phyloP scores from a whole-genome alignment of 1,140 invertebrate genomes.

The Tribolium madens region DNA sequence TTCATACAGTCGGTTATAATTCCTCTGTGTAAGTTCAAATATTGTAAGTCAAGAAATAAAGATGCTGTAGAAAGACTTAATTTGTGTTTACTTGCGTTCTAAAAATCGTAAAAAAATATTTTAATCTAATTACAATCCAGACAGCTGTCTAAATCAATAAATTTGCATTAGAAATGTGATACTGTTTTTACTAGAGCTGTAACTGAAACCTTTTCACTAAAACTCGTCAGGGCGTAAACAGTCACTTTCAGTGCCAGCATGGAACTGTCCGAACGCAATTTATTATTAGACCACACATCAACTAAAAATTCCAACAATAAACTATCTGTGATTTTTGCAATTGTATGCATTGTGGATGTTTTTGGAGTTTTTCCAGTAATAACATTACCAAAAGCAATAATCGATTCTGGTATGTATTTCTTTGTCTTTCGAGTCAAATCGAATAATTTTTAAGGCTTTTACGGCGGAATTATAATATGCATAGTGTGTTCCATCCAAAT shows the following conservation, averaged over 20 bases:
- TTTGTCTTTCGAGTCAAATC: conserved; percentile 38
- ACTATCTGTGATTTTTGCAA: conserved; percentile 76
- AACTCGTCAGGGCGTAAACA: not conserved
- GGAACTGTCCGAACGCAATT: conserved; percentile 46
- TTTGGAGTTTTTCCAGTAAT: conserved; percentile 86
- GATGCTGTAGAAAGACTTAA: conserved; percentile 3
- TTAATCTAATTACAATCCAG: not conserved
- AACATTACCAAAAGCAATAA: conserved; percentile 77
- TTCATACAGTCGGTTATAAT: not conserved
- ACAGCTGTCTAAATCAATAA: not conserved
- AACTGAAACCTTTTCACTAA: not conserved
- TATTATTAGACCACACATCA: conserved; percentile 26
- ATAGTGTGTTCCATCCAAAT: conserved; percentile 78
- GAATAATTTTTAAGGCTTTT: conserved; percentile 71
- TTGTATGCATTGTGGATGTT: conserved; percentile 81
- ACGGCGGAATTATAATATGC: conserved; percentile 77
- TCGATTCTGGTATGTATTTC: conserved; percentile 74
- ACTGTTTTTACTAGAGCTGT: not conserved
- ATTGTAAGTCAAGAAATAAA: conserved; percentile 10
- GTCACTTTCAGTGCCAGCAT: conserved; percentile 6
- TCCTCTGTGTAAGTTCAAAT: conserved; percentile 2
- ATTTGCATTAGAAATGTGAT: conserved; percentile 2
- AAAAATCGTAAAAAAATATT: too few species aligned
- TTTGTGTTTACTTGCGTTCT: too few species aligned
- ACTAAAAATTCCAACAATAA: conserved; percentile 60